Conservation (phyloP, 2,888 invertebrate species). For the Byasa hedistus region DNA sequence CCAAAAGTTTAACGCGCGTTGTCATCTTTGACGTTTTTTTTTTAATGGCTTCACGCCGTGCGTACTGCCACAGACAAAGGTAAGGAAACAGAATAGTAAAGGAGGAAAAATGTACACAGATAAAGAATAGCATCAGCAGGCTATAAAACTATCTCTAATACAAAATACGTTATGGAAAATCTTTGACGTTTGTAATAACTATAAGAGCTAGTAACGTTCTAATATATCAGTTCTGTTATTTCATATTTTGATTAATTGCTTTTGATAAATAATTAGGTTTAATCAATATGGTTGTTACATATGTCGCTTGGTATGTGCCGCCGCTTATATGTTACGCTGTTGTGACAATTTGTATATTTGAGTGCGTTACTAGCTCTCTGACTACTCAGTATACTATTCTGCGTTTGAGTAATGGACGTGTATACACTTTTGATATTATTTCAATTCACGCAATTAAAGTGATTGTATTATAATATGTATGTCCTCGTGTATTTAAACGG, state of each 20-base stretch:
- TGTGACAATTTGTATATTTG: not conserved
- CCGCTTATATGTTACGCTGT: not conserved
- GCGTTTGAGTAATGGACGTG: not conserved
- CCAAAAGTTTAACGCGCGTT: no score
- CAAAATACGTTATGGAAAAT: no score
- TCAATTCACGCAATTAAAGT: constrained; percentile 1
- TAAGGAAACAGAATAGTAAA: no score
- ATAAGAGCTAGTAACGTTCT: constrained; percentile 18
- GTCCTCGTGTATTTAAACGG: constrained; percentile 23
- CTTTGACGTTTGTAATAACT: not conserved
- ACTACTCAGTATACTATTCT: not conserved
- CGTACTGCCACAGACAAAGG: no score
- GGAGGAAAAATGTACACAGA: no score
- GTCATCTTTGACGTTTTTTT: no score
- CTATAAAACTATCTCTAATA: no score
- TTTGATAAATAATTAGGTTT: not conserved
- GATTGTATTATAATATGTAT: constrained; percentile 25
- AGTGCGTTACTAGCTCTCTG: constrained; percentile 14
- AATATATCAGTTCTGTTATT: no score
- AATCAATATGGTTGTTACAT: not conserved
- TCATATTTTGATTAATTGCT: not conserved
- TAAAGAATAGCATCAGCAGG: no score
- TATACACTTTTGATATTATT: constrained; percentile 7
- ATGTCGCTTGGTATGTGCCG: constrained; percentile 1
- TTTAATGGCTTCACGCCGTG: no score